phyloP scores from a whole-genome alignment of 2,797 vertebrate genomes.

The Mionectes olivaceus region DNA sequence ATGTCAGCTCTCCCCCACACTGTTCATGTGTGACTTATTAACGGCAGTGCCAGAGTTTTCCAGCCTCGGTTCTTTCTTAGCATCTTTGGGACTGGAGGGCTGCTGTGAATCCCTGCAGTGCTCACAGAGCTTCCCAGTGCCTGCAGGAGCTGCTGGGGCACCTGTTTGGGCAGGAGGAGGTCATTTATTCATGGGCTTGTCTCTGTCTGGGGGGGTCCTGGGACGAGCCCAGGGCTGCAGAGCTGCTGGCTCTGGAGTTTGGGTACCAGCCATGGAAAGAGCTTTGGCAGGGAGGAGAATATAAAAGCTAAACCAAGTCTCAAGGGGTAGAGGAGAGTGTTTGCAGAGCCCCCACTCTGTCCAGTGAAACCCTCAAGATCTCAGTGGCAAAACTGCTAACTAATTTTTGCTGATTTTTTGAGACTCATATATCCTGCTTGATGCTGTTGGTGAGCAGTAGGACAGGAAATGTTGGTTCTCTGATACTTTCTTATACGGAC shows the following conservation, averaged over 20 bases:
- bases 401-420: conserved; percentile 81
- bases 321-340: not conserved
- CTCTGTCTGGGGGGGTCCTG: no score
- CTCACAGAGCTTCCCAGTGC: not conserved
- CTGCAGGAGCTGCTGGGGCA: not conserved
- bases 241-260: not conserved
- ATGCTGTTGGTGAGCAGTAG: conserved; percentile 11
- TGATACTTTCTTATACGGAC: not conserved
- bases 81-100: not conserved
- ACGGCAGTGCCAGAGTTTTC: not conserved
- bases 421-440: conserved; percentile 72
- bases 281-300: not conserved
- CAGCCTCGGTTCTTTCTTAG: not conserved
- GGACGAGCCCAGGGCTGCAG: not conserved
- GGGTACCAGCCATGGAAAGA: not conserved
- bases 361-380: not conserved
- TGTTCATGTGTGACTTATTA: not conserved
- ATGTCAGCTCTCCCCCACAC: not conserved
- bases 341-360: not conserved
- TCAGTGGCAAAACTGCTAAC: conserved; percentile 86
- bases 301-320: not conserved
- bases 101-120: not conserved
- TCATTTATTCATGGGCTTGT: not conserved
- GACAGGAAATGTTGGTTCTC: conserved; percentile 18
- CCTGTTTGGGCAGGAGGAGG: not conserved